These are phyloP conservation scores for Allacma fusca DNA, from an alignment of 2,888 invertebrate species.

Conservation along the genomic window DNA sequence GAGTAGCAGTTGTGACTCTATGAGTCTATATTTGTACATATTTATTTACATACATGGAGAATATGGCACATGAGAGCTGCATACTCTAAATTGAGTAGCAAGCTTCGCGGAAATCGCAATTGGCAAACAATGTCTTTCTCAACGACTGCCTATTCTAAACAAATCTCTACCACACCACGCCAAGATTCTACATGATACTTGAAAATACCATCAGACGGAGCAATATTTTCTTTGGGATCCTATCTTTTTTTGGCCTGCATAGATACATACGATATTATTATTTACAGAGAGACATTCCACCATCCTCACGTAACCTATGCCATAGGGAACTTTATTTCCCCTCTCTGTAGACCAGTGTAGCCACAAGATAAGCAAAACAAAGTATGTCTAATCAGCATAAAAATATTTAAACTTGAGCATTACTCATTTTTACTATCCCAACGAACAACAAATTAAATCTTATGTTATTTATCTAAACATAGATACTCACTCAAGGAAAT, in stretches of 20 bases:
- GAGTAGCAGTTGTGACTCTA: too few relatives aligned
- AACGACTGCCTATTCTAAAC: conserved; percentile 21
- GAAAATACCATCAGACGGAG: conserved; percentile 9
- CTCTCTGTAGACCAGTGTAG: neutral
- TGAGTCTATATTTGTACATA: too few relatives aligned
- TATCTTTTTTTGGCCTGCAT: conserved; percentile 7
- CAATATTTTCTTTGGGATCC: conserved; percentile 25
- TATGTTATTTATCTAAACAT: conserved; percentile 7
- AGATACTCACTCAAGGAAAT: too few relatives aligned
- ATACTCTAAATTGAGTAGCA: neutral
- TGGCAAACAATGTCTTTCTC: conserved; percentile 36
- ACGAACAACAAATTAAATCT: neutral
- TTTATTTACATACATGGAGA: neutral
- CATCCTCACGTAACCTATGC: neutral
- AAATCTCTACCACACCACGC: conserved; percentile 15
- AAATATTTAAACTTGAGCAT: neutral
- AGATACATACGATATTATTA: conserved; percentile 18
- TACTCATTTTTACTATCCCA: neutral
- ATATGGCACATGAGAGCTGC: neutral
- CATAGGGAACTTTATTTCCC: neutral
- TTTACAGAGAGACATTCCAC: conserved; percentile 17
- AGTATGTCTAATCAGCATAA: conserved; percentile 13
- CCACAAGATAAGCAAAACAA: neutral
- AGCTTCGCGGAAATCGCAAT: conserved; percentile 39
- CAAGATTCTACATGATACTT: conserved; percentile 20